Conservation (phyloP, 2,888 invertebrate species). For the Pristionchus mayeri region DNA sequence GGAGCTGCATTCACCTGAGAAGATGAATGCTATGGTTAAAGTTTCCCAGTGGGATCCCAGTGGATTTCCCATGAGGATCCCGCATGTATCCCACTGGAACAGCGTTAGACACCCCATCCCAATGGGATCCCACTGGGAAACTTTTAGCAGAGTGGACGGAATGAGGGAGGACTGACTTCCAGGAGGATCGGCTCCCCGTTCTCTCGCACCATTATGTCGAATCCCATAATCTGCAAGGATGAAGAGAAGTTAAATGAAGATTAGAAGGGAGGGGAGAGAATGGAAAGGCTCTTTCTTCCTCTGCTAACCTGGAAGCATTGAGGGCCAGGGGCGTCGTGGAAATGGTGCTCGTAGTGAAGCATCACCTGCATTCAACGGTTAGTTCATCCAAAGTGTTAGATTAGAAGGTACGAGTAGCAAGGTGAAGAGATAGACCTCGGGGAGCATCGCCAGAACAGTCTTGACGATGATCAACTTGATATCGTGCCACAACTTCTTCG, state of each 20-base stretch:
- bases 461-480: conserved; percentile 78
- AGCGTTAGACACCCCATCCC: too few relatives aligned
- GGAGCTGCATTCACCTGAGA: conserved; percentile 78
- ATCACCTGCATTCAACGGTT: conserved; percentile 69
- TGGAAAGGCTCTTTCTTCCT: too few relatives aligned
- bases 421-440: too few relatives aligned
- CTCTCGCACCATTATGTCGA: conserved; percentile 78
- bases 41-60: too few relatives aligned
- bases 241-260: too few relatives aligned
- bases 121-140: too few relatives aligned
- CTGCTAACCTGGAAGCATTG: conserved; percentile 79
- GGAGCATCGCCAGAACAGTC: conserved; percentile 78
- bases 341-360: conserved; percentile 77
- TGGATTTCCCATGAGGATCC: too few relatives aligned
- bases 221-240: conserved; percentile 79
- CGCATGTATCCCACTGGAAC: too few relatives aligned
- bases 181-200: conserved; percentile 78
- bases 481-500: conserved; percentile 77
- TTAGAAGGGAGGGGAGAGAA: too few relatives aligned
- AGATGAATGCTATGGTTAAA: not conserved
- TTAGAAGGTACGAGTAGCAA: not conserved
- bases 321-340: conserved; percentile 74
- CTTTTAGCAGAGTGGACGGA: too few relatives aligned
- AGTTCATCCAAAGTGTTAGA: not conserved
- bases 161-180: conserved; percentile 67